Percentiles rank a stretch among this genome's conserved stretches.
Conservation (phyloP, 2,888 invertebrate species). For the Mactromeris polynyma region DNA sequence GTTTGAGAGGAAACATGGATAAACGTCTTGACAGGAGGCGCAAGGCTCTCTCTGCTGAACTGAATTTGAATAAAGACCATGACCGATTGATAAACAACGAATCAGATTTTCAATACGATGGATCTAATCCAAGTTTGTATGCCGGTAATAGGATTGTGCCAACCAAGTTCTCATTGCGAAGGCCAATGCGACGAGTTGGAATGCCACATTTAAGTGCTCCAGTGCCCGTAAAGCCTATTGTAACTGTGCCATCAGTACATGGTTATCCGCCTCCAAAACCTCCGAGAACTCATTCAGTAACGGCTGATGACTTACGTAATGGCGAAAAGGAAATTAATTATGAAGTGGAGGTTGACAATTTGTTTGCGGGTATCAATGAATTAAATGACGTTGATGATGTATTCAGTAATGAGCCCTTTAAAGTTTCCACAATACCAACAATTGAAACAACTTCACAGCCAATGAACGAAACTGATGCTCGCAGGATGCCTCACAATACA, state of each 20-base stretch:
- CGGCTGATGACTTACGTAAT: constrained; percentile 43
- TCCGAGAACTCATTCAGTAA: constrained; percentile 63
- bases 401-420: not conserved
- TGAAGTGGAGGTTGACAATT: constrained; percentile 24
- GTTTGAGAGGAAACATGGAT: constrained; percentile 38
- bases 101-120: constrained; percentile 3
- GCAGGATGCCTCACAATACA: not conserved
- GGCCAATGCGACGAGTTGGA: constrained; percentile 55
- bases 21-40: constrained; percentile 55
- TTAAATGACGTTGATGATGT: constrained; percentile 36
- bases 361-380: constrained; percentile 30
- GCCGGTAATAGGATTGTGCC: constrained; percentile 53
- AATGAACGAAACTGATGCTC: not conserved
- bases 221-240: constrained; percentile 59
- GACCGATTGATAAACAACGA: not conserved
- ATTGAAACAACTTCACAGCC: not conserved
- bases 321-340: constrained; percentile 7
- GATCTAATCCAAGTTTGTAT: constrained; percentile 51
- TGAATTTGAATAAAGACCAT: constrained; percentile 52
- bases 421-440: not conserved
- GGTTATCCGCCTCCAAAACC: constrained; percentile 70
- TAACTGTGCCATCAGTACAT: constrained; percentile 56
- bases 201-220: constrained; percentile 48
- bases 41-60: constrained; percentile 61
- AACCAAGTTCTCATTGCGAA: constrained; percentile 67